A percentile compares a stretch with the other conserved stretches of the same genome.
Conservation (phyloP, 2,113 vertebrate species). For the Tragulus kanchil region DNA sequence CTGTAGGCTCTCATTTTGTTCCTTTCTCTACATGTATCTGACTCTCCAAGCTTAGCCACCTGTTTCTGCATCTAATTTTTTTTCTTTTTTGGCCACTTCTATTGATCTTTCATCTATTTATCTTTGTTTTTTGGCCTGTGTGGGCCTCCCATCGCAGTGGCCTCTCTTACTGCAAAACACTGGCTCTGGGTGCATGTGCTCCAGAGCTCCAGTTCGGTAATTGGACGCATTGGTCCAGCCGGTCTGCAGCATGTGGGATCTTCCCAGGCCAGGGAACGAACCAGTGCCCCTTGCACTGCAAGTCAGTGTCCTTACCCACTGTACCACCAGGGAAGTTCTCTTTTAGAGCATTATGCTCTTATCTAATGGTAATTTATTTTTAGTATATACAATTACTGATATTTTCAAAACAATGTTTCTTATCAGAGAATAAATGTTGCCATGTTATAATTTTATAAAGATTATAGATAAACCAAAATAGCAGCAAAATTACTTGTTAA, state of each 20-base stretch:
- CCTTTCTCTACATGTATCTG: background rate
- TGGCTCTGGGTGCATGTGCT: too few relatives aligned
- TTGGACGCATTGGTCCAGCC: too few relatives aligned
- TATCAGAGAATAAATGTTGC: constrained; percentile 42
- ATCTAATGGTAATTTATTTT: constrained; percentile 30
- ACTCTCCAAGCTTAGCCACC: background rate
- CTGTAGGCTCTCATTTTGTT: background rate
- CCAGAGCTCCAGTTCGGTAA: too few relatives aligned
- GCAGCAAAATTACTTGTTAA: constrained; percentile 1
- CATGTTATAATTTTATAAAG: constrained; percentile 23
- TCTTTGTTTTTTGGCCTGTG: too few relatives aligned
- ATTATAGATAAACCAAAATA: constrained; percentile 57
- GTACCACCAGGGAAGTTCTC: background rate
- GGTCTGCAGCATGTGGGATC: background rate
- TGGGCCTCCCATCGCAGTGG: too few relatives aligned
- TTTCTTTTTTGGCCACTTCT: background rate
- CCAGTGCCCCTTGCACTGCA: background rate
- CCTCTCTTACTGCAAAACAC: too few relatives aligned
- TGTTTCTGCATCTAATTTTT: background rate
- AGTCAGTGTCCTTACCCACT: background rate
- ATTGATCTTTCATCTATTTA: too few relatives aligned
- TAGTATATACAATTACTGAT: background rate
- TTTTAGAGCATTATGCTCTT: background rate
- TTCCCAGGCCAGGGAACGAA: background rate
- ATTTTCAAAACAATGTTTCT: constrained; percentile 38